These are phyloP conservation scores for Gopherus flavomarginatus DNA, from an alignment of 2,113 vertebrate genomes.

Conservation along the genomic window DNA sequence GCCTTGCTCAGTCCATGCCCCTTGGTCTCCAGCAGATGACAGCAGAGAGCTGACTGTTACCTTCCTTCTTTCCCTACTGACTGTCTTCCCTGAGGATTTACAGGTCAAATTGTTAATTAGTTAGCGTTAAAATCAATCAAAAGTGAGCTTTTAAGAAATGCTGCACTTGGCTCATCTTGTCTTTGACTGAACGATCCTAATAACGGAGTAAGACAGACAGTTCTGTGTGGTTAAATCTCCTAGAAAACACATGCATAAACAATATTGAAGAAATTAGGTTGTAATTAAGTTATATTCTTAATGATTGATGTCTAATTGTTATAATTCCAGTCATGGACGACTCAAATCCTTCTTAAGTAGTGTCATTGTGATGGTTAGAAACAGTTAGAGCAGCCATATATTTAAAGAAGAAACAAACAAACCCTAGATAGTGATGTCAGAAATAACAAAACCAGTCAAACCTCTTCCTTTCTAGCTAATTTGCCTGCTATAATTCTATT, in stretches of 20 bases:
- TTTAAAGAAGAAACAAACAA: too few relatives aligned
- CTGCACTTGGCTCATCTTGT: neutral
- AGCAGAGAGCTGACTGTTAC: neutral
- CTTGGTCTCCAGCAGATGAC: neutral
- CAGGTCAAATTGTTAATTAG: neutral
- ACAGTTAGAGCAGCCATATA: too few relatives aligned
- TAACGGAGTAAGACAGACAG: neutral
- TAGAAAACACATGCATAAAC: neutral
- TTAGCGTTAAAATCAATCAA: neutral
- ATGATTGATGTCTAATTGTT: neutral
- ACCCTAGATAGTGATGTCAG: too few relatives aligned
- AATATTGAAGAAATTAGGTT: too few relatives aligned
- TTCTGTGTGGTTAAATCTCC: too few relatives aligned
- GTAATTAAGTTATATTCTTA: too few relatives aligned
- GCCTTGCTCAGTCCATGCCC: neutral
- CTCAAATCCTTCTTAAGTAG: too few relatives aligned
- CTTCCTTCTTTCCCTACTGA: neutral
- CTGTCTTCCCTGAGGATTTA: neutral
- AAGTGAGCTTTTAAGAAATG: neutral
- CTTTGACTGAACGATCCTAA: neutral
- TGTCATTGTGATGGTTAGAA: neutral
- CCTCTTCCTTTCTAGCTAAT: neutral
- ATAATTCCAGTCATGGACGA: too few relatives aligned
- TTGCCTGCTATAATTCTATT: neutral
- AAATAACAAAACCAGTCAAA: too few relatives aligned